phyloP scores from a whole-genome alignment of 2,797 vertebrate species.

The Salarias fasciatus region DNA sequence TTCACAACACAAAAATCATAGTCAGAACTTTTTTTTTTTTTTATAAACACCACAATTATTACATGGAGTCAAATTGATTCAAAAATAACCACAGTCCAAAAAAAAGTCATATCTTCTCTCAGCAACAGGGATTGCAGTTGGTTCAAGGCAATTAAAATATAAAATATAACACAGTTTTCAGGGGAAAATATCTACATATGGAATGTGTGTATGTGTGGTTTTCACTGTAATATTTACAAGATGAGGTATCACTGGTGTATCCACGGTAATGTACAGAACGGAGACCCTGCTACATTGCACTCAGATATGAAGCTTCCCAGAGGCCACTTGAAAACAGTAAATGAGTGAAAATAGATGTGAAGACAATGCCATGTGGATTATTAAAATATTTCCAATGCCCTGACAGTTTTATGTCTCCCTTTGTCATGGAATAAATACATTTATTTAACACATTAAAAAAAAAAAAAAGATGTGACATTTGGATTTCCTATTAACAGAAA shows the following conservation, averaged over 20 bases:
- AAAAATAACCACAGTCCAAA: conserved; percentile 44
- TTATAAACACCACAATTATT: conserved; percentile 16
- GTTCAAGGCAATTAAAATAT: conserved; percentile 13
- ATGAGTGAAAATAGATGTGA: conserved; percentile 40
- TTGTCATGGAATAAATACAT: conserved; percentile 71
- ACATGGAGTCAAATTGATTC: background rate
- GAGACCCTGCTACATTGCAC: conserved; percentile 24
- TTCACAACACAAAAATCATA: conserved; percentile 36
- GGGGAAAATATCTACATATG: conserved; percentile 26
- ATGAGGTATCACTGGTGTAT: conserved; percentile 66
- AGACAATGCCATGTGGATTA: conserved; percentile 22
- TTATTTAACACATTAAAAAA: conserved; percentile 31
- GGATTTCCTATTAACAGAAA: conserved; percentile 58
- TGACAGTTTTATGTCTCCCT: conserved; percentile 42
- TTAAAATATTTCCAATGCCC: conserved; percentile 52
- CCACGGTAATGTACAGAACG: conserved; percentile 24
- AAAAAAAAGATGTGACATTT: conserved; percentile 48
- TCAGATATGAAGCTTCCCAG: conserved; percentile 8
- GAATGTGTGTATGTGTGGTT: conserved; percentile 43
- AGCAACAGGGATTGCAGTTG: conserved; percentile 22
- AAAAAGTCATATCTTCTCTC: conserved; percentile 19
- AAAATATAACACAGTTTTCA: conserved; percentile 18
- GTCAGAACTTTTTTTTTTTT: conserved; percentile 26
- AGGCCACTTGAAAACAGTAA: conserved; percentile 23
- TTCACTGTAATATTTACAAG: conserved; percentile 53